phyloP scores from a whole-genome alignment of 2,113 vertebrate species.

The Dissostichus mawsoni region DNA sequence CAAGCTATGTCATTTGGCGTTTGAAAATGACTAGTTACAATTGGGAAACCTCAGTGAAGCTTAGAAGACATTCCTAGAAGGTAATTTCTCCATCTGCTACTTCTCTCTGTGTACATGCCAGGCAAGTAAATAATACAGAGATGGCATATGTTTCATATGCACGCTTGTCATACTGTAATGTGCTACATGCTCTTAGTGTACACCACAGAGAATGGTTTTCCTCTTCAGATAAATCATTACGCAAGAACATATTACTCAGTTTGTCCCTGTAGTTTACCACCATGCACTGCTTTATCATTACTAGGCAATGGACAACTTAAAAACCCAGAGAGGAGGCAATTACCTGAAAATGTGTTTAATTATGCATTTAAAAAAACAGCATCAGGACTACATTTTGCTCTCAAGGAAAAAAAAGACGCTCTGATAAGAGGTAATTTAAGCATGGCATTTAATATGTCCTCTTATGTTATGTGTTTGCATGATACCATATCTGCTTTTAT shows the following conservation, averaged over 20 bases:
- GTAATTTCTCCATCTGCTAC: background rate
- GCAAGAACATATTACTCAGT: constrained; percentile 16
- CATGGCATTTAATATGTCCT: constrained; percentile 43
- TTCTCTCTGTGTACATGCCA: too few relatives aligned
- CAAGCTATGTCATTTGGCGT: background rate
- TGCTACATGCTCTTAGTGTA: background rate
- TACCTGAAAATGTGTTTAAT: constrained; percentile 69
- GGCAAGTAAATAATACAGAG: background rate
- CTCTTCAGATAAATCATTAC: constrained; percentile 25
- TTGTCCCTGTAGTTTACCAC: constrained; percentile 51
- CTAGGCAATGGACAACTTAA: constrained; percentile 24
- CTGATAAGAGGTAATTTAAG: constrained; percentile 47
- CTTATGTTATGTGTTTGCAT: constrained; percentile 34
- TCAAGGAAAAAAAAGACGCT: constrained; percentile 11
- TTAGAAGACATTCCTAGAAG: background rate
- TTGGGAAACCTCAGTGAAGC: background rate
- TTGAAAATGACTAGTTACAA: background rate
- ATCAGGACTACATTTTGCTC: constrained; percentile 30
- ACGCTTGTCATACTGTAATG: constrained; percentile 4
- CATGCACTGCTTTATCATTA: constrained; percentile 44
- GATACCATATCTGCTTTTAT: constrained; percentile 33
- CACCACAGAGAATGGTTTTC: background rate
- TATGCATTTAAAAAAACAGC: constrained; percentile 43
- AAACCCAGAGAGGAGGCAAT: constrained; percentile 51
- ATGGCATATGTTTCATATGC: background rate